phyloP scores from a whole-genome alignment of 2,888 invertebrate genomes.

The Merodon equestris region DNA sequence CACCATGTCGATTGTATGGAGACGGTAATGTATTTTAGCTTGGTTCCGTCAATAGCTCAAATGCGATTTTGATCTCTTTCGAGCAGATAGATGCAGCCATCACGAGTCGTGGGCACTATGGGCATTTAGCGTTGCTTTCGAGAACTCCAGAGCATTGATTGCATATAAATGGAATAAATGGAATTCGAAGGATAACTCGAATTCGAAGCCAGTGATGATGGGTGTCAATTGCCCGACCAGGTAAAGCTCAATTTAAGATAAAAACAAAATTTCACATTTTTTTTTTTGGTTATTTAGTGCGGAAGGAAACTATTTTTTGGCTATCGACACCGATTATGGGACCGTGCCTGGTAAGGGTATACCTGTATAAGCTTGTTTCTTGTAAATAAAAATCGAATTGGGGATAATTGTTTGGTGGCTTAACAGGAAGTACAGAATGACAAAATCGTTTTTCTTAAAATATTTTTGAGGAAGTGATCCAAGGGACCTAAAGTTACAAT shows the following conservation, averaged over 20 bases:
- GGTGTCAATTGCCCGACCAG: background rate
- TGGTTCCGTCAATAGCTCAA: background rate
- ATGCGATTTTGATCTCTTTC: background rate
- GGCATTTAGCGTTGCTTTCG: constrained; percentile 6
- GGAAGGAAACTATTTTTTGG: background rate
- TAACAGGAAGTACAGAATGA: too few species aligned
- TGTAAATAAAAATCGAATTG: too few species aligned
- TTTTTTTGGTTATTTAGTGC: background rate
- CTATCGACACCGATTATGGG: background rate
- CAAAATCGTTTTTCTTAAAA: too few species aligned
- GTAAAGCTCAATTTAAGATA: background rate
- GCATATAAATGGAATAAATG: background rate
- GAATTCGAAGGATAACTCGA: background rate
- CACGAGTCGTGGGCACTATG: constrained; percentile 1
- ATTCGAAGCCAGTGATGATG: background rate
- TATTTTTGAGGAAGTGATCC: too few species aligned
- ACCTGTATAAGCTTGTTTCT: too few species aligned
- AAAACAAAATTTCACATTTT: background rate
- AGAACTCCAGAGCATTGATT: background rate
- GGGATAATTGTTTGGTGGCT: too few species aligned
- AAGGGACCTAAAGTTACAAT: too few species aligned
- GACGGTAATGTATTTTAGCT: background rate
- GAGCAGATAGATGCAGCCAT: constrained; percentile 15
- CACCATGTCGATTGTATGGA: constrained; percentile 80
- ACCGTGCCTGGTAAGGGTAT: background rate